Conservation (phyloP, 2,797 vertebrate genomes). For the Lindbergichthys nudifrons region DNA sequence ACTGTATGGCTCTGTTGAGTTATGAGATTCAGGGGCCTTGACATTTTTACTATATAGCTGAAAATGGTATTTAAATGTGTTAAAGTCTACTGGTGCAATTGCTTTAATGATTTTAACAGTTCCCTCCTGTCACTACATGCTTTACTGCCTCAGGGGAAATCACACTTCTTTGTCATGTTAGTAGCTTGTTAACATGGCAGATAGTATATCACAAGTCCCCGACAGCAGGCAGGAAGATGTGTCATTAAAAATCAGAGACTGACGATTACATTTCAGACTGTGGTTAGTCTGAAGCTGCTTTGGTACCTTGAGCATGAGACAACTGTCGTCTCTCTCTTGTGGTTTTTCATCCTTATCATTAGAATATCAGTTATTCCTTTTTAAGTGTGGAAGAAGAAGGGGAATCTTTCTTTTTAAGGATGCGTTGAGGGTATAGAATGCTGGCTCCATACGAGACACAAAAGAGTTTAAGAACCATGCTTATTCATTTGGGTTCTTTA, state of each 20-base stretch:
- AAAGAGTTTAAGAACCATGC: constrained; percentile 51
- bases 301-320: constrained; percentile 42
- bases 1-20: constrained; percentile 28
- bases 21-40: not conserved
- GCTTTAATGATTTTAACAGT: constrained; percentile 65
- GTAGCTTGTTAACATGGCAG: constrained; percentile 75
- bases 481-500: constrained; percentile 71
- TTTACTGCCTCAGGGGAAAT: constrained; percentile 37
- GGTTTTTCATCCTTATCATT: constrained; percentile 73
- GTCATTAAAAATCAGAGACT: constrained; percentile 67
- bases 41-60: constrained; percentile 7
- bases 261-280: constrained; percentile 66
- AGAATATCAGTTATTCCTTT: constrained; percentile 54
- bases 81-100: constrained; percentile 32
- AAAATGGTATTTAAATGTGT: constrained; percentile 44
- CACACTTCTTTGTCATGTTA: constrained; percentile 59
- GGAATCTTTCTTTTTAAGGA: constrained; percentile 38
- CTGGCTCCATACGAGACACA: constrained; percentile 47
- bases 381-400: constrained; percentile 30
- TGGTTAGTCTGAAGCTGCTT: constrained; percentile 42
- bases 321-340: constrained; percentile 53
- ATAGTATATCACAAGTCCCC: constrained; percentile 67
- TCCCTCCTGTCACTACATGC: constrained; percentile 82
- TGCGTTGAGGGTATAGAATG: constrained; percentile 31
- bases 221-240: constrained; percentile 51